Conservation (phyloP, 2,888 invertebrate species). For the Pseudoips prasinana region DNA sequence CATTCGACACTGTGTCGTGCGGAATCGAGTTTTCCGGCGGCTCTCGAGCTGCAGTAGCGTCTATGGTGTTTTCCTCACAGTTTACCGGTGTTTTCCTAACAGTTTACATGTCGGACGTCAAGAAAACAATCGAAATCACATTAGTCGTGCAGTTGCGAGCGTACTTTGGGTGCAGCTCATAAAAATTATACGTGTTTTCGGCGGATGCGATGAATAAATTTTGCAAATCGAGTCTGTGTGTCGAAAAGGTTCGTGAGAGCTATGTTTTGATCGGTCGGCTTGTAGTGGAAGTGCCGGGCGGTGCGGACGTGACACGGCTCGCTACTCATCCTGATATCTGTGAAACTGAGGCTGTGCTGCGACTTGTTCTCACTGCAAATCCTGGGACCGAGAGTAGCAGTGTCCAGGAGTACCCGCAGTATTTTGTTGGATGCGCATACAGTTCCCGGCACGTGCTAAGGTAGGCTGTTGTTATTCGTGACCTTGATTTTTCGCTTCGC, state of each 20-base stretch:
- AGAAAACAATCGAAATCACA: constrained; percentile 52
- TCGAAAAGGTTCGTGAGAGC: constrained; percentile 75
- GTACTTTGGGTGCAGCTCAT: constrained; percentile 66
- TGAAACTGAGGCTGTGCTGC: constrained; percentile 53
- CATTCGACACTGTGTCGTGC: constrained; percentile 76
- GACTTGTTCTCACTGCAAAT: constrained; percentile 35
- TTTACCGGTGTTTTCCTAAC: constrained; percentile 69
- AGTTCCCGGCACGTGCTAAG: constrained; percentile 62
- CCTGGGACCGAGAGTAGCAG: constrained; percentile 34
- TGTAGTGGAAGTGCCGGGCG: constrained; percentile 71
- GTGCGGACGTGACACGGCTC: constrained; percentile 58
- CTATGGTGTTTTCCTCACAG: constrained; percentile 68
- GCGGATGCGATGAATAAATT: constrained; percentile 82
- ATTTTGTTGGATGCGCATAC: constrained; percentile 42
- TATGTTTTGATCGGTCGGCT: constrained; percentile 75
- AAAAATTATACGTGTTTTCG: constrained; percentile 72
- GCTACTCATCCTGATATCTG: constrained; percentile 52
- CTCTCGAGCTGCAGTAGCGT: constrained; percentile 57
- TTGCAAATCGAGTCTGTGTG: constrained; percentile 79
- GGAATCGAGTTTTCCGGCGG: constrained; percentile 70
- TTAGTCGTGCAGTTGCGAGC: constrained; percentile 39
- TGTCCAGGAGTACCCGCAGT: constrained; percentile 34
- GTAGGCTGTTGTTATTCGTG: constrained; percentile 50
- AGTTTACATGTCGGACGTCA: constrained; percentile 58
- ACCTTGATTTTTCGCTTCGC: constrained; percentile 51